Evolutionary conservation across 2,113 vertebrate species (phyloP), one percentile per base, ranked within the genome.

Genomic region (Alethe castanea): DNA sequence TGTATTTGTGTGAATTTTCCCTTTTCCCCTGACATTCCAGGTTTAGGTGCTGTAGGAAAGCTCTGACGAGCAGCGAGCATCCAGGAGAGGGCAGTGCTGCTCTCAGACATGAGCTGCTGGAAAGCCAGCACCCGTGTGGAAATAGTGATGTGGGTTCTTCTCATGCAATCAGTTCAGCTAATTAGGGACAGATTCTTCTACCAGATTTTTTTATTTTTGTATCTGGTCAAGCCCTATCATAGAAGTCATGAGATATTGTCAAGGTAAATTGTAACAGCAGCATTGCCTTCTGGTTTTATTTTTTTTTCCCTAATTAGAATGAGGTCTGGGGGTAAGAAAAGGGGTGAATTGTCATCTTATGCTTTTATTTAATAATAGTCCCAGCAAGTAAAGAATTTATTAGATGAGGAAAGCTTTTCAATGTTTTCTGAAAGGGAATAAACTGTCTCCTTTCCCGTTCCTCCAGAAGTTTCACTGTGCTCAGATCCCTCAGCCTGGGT

Each of bases 61-160:
- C 28, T 62, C 29, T 36, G 60, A 80, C 36, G 23, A 61, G 60
- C 50, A 81, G 52, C 3, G 6, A 82, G 6, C 7, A 40, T 6
- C 85, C 94, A 74, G 82, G 45, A 92, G 94, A 95, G 93, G 90
- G 88, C 90, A 96, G 67, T 93, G 76, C 64, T 78, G 79, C 20
- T 71, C 56, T 52, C 88, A 29, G 28, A n/a, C 25, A 80, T 23
- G 54, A 8, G 17, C 38, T 17, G 4, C n/a, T 42, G 47, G 54
- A 42, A 81, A 61, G 5, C 26, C 62, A 56, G 44, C 31, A 48
- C 31, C 0, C 0, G 4, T 44, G 31, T 18, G 31, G 28, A 65
- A 84, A 8, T 14, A 33, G 9, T 2, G n/a, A 28, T n/a, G 10
- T 6, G 59, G 84, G 23, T 22, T 56, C 25, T 81, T 50, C 35